Base-by-base conservation (phyloP, 2,113 vertebrate genomes). In the Enhydra lutris region DNA sequence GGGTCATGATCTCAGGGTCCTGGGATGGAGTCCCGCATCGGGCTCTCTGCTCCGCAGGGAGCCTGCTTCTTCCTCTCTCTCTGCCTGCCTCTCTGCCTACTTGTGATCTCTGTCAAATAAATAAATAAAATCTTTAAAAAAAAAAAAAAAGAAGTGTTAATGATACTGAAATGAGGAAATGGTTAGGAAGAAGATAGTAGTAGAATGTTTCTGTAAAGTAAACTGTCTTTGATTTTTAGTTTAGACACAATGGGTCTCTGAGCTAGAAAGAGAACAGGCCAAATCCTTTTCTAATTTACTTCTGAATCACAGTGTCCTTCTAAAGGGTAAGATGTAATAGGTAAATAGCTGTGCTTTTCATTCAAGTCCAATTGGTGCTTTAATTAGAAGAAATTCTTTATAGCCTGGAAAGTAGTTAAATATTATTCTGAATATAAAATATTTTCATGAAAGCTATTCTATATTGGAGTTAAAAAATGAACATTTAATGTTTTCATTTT, bases 361-460 rank as follows among this genome's bases (percentile, higher is more conserved):
- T 83, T 86, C 52, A 85, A 90, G 34, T 93, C 29, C 45, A 74
- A 65, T 55, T 26, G 29, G 26, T 45, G 34, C 36, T 74, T 95
- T 55, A 93, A 78, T 85, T 89, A 85, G 78, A 93, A 88, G 36
- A 92, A 81, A 73, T 86, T 81, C 55, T 63, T 95, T 55, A 89
- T 12, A 85, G 83, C 21, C 18, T 95, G 71, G 71, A 8, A 95
- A 85, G 18, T 59, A 11, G 55, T 34, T 90, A 89, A 84, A 78
- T 78, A 92, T 84, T 84, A 85, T 90, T 13, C 23, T 95, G 93
- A 80, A 93, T 85, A 81, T 59, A 7, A 45, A 69, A 63, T 90
- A 4, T 86, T 96, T 94, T 94, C 63, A 81, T 74, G 4, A 36
- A 81, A 86, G 57, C 45, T 82, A 57, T 45, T 83, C 59, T 76